Evolutionary conservation across 2,113 vertebrate genomes (phyloP).

Genomic region (western clawed frog (Xenopus tropicalis)): UCB_Xtro_10.0 CM004450.2:125767001-125767500

Average conservation of each 20-base stretch:
- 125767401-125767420: too few relatives aligned
- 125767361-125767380: too few relatives aligned
- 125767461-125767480: too few relatives aligned
- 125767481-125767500: too few relatives aligned
- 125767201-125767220: conserved; percentile 22
- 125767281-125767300: not conserved
- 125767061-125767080: conserved; percentile 33
- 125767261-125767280: too few relatives aligned
- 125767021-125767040: too few relatives aligned
- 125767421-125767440: too few relatives aligned
- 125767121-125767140: conserved; percentile 18
- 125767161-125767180: conserved; percentile 32
- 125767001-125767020: too few relatives aligned
- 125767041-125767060: conserved; percentile 12
- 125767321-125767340: too few relatives aligned
- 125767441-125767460: too few relatives aligned
- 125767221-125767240: not conserved
- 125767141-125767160: conserved; percentile 23
- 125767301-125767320: not conserved
- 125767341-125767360: too few relatives aligned
- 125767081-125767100: conserved; percentile 41
- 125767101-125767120: conserved; percentile 22
- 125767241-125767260: not conserved
- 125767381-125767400: too few relatives aligned
- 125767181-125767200: conserved; percentile 26